Evolutionary conservation across 2,113 vertebrate species (phyloP), one percentile per base, ranked within the genome.

Genomic region (Colius striatus): DNA sequence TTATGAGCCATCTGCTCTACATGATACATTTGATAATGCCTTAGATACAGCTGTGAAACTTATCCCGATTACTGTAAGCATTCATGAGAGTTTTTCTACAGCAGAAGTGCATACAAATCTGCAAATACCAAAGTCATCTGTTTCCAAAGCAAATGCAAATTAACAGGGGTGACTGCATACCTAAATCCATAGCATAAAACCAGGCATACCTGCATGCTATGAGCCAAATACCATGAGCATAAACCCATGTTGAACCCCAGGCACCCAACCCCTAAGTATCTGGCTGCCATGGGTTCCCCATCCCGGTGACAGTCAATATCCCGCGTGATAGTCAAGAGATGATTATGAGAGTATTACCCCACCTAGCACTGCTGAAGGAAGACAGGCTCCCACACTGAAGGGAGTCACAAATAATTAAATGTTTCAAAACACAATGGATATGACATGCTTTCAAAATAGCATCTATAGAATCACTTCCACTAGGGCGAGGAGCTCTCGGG

Each of bases 371-470:
- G 92, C 90, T 30, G 90, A 92, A 77, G 92, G 88, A 94, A 71
- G 80, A 84, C 80, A 71, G 80, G 86, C 80, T 97, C 93, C 90
- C 85, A 84, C 32, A 47, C 94, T 94, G 95, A 97, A 96, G 91
- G 95, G 96, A 97, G 95, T 94, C 95, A 96, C 94, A 97, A 96
- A 97, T 96, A 97, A 96, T 97, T 97, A 97, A 97, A 87, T 93
- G 93, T 94, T 97, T 96, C 93, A 96, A 97, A 97, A 96, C 96
- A 96, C 95, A 96, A 95, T 96, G 95, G 95, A 20, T 94, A 94
- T 94, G 95, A 95, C 94, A 96, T 96, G 94, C 94, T 97, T 97
- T 96, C 93, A 94, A 96, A 96, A 95, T 95, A 96, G 96, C 94
- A 97, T 96, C 92, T 95, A 91, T 94, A 96, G 96, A 97, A 97